phyloP scores from a whole-genome alignment of 2,888 invertebrate genomes.

The Agrotis puta region DNA sequence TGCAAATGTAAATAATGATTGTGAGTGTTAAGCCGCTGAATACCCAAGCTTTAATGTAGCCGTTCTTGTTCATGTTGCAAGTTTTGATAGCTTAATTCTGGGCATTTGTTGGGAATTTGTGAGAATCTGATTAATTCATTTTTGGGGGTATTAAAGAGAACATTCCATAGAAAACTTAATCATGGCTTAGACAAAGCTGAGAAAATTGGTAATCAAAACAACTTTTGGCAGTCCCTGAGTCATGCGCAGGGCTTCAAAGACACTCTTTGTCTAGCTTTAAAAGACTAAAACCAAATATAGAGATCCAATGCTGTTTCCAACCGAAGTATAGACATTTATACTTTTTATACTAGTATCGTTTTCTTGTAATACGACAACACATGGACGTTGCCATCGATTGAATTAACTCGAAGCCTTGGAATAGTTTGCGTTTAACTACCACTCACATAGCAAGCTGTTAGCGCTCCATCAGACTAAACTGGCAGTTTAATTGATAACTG shows the following conservation, averaged over 20 bases:
- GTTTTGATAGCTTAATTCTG: conserved; percentile 33
- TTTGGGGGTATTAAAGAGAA: neutral
- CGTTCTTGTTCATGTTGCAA: conserved; percentile 36
- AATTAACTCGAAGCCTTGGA: conserved; percentile 35
- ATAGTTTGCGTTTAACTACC: conserved; percentile 26
- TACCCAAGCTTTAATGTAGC: conserved; percentile 30
- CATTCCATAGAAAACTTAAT: neutral
- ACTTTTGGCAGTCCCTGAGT: neutral
- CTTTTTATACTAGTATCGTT: conserved; percentile 15
- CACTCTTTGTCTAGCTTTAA: neutral
- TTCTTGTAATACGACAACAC: conserved; percentile 26
- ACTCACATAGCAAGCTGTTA: conserved; percentile 17
- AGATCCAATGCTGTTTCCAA: neutral
- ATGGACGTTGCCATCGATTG: conserved; percentile 53
- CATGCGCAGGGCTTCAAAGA: neutral
- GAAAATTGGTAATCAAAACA: neutral
- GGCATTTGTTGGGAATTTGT: neutral
- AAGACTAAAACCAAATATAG: neutral
- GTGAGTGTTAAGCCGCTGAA: conserved; percentile 40
- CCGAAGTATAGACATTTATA: neutral
- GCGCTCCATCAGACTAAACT: neutral
- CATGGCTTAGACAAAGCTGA: neutral
- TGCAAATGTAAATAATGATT: conserved; percentile 44
- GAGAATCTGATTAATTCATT: neutral
- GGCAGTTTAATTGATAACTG: conserved; percentile 10